Conservation (phyloP, 2,797 vertebrate species). For the Chrysocyon brachyurus region DNA sequence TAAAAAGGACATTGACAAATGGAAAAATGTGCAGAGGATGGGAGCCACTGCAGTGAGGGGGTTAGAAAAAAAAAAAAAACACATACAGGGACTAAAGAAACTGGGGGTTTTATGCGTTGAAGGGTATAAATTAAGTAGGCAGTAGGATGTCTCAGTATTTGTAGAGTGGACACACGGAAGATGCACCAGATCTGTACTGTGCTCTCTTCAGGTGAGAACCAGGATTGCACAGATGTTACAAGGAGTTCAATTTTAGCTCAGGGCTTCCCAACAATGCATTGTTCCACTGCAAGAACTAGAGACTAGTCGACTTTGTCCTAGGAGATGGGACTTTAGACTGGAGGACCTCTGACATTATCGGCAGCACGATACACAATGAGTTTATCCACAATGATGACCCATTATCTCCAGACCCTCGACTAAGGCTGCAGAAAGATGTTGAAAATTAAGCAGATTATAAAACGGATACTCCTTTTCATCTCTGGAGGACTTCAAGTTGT, state of each 20-base stretch:
- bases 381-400: background rate
- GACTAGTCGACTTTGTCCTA: background rate
- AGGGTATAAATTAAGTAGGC: background rate
- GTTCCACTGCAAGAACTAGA: background rate
- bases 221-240: background rate
- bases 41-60: rapidly evolving
- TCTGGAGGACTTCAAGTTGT: background rate
- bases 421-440: background rate
- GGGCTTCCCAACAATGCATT: background rate
- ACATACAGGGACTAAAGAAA: background rate
- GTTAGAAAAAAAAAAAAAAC: background rate
- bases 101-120: background rate
- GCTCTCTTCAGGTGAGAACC: background rate
- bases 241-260: background rate
- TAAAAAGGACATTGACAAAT: background rate
- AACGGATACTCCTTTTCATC: background rate
- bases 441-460: background rate
- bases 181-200: too few relatives aligned
- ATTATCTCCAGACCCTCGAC: background rate
- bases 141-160: background rate
- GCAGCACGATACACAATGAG: background rate
- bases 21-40: background rate
- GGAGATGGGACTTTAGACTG: background rate
- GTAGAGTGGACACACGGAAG: background rate
- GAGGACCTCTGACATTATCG: background rate